Evolutionary conservation across 1,140 invertebrate species (phyloP), one percentile per base, ranked within the genome.

Genomic region (Tyrophagus putrescentiae): DNA sequence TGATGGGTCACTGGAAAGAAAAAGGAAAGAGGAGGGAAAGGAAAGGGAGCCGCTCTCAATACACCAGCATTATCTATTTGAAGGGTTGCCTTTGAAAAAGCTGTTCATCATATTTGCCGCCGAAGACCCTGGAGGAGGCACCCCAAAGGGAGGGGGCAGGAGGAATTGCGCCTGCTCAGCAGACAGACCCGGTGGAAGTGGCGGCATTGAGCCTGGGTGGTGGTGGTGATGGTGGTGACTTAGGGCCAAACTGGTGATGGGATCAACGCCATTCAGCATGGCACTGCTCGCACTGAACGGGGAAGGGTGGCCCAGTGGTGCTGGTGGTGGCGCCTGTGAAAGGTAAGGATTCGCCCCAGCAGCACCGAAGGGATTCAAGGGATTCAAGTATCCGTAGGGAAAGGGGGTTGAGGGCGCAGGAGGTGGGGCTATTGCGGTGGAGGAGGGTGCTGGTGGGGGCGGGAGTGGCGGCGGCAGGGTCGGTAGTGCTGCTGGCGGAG

Each of bases 171-270:
- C n/a, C n/a, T n/a, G n/a, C n/a, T n/a, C n/a, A n/a, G n/a, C n/a
- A n/a, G n/a, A n/a, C n/a, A n/a, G n/a, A n/a, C n/a, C n/a, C n/a
- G n/a, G 31, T 48, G 18, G 7, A 48, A 18, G 23, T 48, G 7
- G 21, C 18, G 21, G 31, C 31, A 18, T 21, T 48, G 23, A 29
- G 18, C 7, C 45, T 29, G 7, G 36, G 36, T 21, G 36, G 36
- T 39, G 36, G 13, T 48, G 45, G 45, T 25, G 9, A 48, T 48
- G 45, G 45, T 18, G 45, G 45, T 48, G 31, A 48, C 45, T 25
- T 48, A 48, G 18, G 13, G 36, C 45, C 7, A 48, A 21, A 25
- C 31, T 48, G 7, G 45, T 25, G 13, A 48, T 21, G 13, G 36
- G 21, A 39, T 39, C 36, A 29, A 7, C 45, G 21, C 45, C 45